Evolutionary conservation across 2,113 vertebrate species (phyloP), one percentile per base, ranked within the genome.

Genomic region (Poeciliopsis prolifica): DNA sequence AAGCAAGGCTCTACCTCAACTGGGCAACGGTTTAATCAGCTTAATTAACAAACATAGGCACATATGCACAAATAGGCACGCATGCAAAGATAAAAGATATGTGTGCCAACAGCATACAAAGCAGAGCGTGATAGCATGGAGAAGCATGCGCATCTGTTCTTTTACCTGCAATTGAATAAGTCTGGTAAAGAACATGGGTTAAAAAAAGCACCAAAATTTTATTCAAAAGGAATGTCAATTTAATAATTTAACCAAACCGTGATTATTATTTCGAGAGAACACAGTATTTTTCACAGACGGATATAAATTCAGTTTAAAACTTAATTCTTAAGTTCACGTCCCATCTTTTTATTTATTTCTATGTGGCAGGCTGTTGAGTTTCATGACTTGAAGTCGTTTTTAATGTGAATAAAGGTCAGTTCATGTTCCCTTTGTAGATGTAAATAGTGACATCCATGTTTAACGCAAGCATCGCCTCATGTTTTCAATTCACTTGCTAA

Each of bases 41-140:
- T 87, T 78, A 85, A 83, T 86, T 85, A 76, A 85, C 66, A 79
- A 82, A 86, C 68, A 71, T 61, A 65, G 73, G 62, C 78, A 77
- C 35, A 70, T 70, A 78, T 83, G 68, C 67, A 84, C 70, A 85
- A 74, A 72, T 40, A 82, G 70, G 72, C 69, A 24, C 51, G 51
- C 35, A 10, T 40, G 60, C 66, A 71, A n/a, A 78, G n/a, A 70
- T 42, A 65, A 33, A 67, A 80, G 77, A 78, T 68, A 61, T 37
- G 79, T 71, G 65, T 61, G 79, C 65, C 69, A 80, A 75, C 37
- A 62, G 68, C 67, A 66, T 28, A 62, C 61, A 82, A 26, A 72
- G 67, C 68, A 68, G 74, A 26, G 44, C 28, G 51, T 28, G 63
- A 11, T 26, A 72, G 51, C 3, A 7, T n/a, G 22, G 51, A 58